phyloP scores from a whole-genome alignment of 1,140 invertebrate genomes.

The Drosophila tristis region DNA sequence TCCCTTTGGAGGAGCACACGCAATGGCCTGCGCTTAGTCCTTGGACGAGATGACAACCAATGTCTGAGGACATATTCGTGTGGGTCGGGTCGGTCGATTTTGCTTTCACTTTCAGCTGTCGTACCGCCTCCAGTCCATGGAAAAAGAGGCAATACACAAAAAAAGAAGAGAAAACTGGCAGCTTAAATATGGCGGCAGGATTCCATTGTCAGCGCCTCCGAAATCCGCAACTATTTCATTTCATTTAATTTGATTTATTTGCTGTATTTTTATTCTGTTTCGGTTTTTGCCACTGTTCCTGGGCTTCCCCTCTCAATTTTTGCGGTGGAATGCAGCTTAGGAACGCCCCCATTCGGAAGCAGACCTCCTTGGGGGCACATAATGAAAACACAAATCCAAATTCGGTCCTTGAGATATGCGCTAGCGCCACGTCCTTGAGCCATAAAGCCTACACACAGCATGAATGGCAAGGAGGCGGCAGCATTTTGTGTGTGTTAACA shows the following conservation, averaged over 20 bases:
- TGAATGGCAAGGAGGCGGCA: conserved; percentile 22
- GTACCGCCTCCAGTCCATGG: not conserved
- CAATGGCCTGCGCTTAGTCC: conserved; percentile 25
- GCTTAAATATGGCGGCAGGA: conserved; percentile 50
- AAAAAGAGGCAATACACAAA: conserved; percentile 5
- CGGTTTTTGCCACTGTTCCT: conserved; percentile 36
- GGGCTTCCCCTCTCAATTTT: conserved; percentile 16
- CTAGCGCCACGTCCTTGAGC: conserved; percentile 70
- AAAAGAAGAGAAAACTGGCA: conserved; percentile 32
- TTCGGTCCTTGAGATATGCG: conserved; percentile 60
- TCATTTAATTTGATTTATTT: conserved; percentile 81
- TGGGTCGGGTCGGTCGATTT: no score
- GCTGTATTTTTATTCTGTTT: conserved; percentile 54
- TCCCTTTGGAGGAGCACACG: conserved; percentile 44
- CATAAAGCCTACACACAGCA: conserved; percentile 58
- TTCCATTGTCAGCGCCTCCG: conserved; percentile 58
- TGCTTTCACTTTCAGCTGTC: conserved; percentile 45
- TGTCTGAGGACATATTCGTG: conserved; percentile 30
- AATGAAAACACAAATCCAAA: conserved; percentile 77
- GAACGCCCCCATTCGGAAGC: conserved; percentile 52
- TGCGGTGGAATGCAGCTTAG: conserved; percentile 41
- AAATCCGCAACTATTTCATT: conserved; percentile 79
- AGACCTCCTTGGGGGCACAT: conserved; percentile 52
- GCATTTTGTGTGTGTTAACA: conserved; percentile 37
- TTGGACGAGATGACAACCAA: conserved; percentile 53